Conservation (phyloP, 2,113 vertebrate genomes). For the Loxodonta africana region DNA sequence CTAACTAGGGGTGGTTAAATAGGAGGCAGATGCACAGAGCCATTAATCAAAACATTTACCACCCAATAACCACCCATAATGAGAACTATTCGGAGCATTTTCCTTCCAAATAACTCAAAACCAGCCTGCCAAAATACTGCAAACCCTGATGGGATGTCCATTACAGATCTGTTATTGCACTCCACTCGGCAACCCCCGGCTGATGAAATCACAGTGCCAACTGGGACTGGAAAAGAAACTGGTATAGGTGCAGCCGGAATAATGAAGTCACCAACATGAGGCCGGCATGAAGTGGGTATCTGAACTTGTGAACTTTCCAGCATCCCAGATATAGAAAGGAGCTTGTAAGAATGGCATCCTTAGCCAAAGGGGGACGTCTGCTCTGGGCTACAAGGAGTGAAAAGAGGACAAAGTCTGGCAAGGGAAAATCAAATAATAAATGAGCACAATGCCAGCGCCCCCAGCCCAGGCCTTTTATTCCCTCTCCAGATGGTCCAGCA, state of each 20-base stretch:
- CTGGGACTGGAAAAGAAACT: background rate
- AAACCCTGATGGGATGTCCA: background rate
- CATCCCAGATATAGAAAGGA: slow-evolving; percentile 53
- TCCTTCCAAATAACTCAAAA: slow-evolving; percentile 72
- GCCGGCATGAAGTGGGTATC: background rate
- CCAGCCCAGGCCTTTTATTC: slow-evolving; percentile 85
- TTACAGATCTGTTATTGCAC: background rate
- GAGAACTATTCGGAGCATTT: slow-evolving; percentile 44
- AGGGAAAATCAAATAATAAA: slow-evolving; percentile 72
- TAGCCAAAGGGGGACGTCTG: slow-evolving; percentile 22
- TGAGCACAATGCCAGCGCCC: slow-evolving; percentile 83
- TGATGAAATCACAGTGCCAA: background rate
- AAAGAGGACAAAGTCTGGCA: slow-evolving; percentile 62
- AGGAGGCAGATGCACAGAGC: slow-evolving; percentile 42
- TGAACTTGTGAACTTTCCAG: slow-evolving; percentile 62
- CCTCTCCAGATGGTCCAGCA: slow-evolving; percentile 89
- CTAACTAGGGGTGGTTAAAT: slow-evolving; percentile 46
- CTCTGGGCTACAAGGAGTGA: slow-evolving; percentile 53
- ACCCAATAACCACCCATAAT: slow-evolving; percentile 37
- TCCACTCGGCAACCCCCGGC: background rate
- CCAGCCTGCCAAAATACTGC: slow-evolving; percentile 45
- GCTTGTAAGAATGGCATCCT: background rate
- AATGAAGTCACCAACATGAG: slow-evolving; percentile 15
- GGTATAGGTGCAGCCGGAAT: slow-evolving; percentile 1
- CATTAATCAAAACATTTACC: slow-evolving; percentile 76